phyloP scores from a whole-genome alignment of 2,888 invertebrate genomes.

The Agrochola circellaris region DNA sequence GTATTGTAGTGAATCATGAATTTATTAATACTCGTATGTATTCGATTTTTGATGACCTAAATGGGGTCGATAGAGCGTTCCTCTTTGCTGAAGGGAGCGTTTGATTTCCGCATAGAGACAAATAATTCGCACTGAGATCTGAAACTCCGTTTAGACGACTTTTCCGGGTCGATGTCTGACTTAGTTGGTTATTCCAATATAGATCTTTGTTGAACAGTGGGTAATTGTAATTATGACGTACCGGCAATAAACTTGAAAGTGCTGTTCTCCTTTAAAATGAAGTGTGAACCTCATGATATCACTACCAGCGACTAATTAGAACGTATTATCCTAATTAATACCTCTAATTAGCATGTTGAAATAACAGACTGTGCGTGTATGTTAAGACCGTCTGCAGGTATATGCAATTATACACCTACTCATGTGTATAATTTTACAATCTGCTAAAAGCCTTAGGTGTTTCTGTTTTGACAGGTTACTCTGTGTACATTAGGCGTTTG shows the following conservation, averaged over 20 bases:
- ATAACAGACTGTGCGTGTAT: conserved; percentile 65
- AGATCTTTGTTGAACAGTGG: conserved; percentile 12
- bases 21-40: conserved; percentile 45
- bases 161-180: conserved; percentile 17
- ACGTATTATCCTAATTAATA: conserved; percentile 81
- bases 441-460: conserved; percentile 68
- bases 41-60: conserved; percentile 42
- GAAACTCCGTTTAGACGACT: not conserved
- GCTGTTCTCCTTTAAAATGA: conserved; percentile 68
- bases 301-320: conserved; percentile 79
- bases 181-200: conserved; percentile 10
- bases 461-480: conserved; percentile 54
- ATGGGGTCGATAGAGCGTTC: conserved; percentile 28
- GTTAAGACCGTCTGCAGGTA: conserved; percentile 47
- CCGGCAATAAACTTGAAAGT: conserved; percentile 58
- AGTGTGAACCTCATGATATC: conserved; percentile 85
- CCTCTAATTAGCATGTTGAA: conserved; percentile 75
- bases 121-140: not conserved
- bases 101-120: conserved; percentile 34
- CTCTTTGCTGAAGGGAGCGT: not conserved
- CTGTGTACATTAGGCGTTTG: conserved; percentile 63
- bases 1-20: conserved; percentile 40
- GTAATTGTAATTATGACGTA: conserved; percentile 47
- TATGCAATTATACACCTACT: conserved; percentile 56
- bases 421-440: conserved; percentile 69